Conservation (phyloP, 2,888 invertebrate species). For the Agelastica alni region DNA sequence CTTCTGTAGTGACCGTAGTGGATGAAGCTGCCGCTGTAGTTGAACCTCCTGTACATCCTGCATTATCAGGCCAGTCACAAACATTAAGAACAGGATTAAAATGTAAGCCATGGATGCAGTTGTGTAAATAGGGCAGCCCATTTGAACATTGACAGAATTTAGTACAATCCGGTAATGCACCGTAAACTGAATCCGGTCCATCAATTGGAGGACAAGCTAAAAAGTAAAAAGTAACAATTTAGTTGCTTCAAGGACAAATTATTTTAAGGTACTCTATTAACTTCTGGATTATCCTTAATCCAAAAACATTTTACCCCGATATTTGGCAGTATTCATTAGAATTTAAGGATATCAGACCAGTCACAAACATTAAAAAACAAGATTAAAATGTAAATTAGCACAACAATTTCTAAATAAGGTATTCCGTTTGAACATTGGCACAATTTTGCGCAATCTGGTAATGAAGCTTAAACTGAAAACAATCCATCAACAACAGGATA, state of each 20-base stretch:
- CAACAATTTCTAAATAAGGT: constrained; percentile 32
- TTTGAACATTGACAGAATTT: constrained; percentile 32
- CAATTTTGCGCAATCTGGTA: constrained; percentile 34
- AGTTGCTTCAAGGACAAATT: too few relatives aligned
- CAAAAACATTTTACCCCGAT: too few relatives aligned
- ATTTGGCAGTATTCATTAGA: too few relatives aligned
- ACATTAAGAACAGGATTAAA: constrained; percentile 28
- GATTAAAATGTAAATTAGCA: constrained; percentile 33
- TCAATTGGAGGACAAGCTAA: constrained; percentile 21
- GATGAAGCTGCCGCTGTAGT: too few relatives aligned
- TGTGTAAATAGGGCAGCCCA: constrained; percentile 20
- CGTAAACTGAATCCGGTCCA: constrained; percentile 24
- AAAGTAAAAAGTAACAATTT: too few relatives aligned
- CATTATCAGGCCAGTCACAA: constrained; percentile 24
- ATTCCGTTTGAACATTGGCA: constrained; percentile 36
- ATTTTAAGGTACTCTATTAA: too few relatives aligned
- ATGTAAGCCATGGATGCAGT: constrained; percentile 28
- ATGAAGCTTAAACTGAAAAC: constrained; percentile 26
- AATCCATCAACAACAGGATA: constrained; percentile 32
- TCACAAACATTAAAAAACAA: constrained; percentile 35
- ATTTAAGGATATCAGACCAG: too few relatives aligned
- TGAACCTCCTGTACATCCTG: constrained; percentile 11
- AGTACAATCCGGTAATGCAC: constrained; percentile 20
- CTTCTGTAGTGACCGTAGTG: background rate
- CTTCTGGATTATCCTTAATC: too few relatives aligned